These are phyloP conservation scores for Nannobrachium achirus DNA, from an alignment of 2,113 vertebrate genomes.

Conservation along the genomic window DNA sequence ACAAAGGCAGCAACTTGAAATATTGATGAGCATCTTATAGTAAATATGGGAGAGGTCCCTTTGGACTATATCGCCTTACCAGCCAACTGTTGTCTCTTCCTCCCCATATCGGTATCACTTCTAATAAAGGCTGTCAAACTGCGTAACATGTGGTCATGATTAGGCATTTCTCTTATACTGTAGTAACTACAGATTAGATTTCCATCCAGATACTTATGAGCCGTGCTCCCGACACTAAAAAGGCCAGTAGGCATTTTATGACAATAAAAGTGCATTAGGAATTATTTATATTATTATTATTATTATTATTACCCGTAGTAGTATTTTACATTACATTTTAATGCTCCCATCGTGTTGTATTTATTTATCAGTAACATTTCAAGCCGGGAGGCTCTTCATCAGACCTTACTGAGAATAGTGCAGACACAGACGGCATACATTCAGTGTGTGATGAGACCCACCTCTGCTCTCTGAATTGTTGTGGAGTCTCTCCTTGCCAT, in stretches of 20 bases:
- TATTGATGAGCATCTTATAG: conserved; percentile 51
- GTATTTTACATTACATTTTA: background rate
- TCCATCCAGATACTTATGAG: conserved; percentile 9
- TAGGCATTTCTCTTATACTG: background rate
- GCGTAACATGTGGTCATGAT: conserved; percentile 40
- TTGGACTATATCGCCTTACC: conserved; percentile 35
- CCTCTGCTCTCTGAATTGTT: too few species aligned
- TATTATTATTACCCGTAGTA: background rate
- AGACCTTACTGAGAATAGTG: too few species aligned
- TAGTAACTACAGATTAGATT: conserved; percentile 31
- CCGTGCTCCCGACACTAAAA: background rate
- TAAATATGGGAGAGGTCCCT: conserved; percentile 51
- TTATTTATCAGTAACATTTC: too few species aligned
- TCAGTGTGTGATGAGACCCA: too few species aligned
- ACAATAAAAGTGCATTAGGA: too few species aligned
- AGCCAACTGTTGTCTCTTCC: conserved; percentile 9
- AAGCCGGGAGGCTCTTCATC: too few species aligned
- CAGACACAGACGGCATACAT: too few species aligned
- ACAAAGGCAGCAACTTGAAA: conserved; percentile 42
- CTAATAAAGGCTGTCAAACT: conserved; percentile 30
- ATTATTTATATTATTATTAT: too few species aligned
- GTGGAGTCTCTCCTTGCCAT: too few species aligned
- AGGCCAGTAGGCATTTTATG: background rate
- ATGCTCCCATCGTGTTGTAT: background rate
- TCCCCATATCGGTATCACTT: conserved; percentile 45